Base-by-base conservation (phyloP, 1,140 invertebrate species). In the Cotesia vestalis region DNA sequence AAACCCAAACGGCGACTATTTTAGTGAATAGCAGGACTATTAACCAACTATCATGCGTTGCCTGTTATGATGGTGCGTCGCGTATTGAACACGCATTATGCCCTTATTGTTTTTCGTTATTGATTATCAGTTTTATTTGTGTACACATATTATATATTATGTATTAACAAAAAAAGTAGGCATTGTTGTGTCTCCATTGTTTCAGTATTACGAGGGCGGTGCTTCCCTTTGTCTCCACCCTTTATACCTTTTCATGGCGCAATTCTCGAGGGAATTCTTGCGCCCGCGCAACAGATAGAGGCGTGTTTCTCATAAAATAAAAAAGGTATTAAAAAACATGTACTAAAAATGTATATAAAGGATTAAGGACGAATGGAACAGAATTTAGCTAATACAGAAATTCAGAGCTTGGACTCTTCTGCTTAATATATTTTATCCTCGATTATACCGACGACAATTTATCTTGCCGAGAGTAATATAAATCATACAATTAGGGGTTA, bases 221-320 rank as follows among this genome's bases (percentile, higher is more conserved):
- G 85, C 85, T 84, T 86, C 84, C 79, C 79, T 80, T 86, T 86
- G 84, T 85, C 82, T 85, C 84, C 85, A 85, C 85, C 85, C 85
- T 86, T 85, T 85, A 83, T 85, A 82, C 76, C 79, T 81, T 83
- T 82, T 79, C 77, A 78, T 78, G 78, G 80, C 78, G 63, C 35
- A 38, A 66, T 63, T 63, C 63, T 66, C 63, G 12, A 59, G 53
- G 55, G 63, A 72, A 57, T 36, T 71, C 69, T 34, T 52, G 63
- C 63, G 63, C 63, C 35, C 63, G 63, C 63, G 63, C 63, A 66
- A 52, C 62, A 64, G 12, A 38, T 40, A 66, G 46, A 66, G 63
- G 63, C 63, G 63, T 51, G 63, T 66, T 20, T 66, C 9, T 60
- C n/a, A 17, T 60, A 34, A 20, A 34, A 60, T 12, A 9, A 11